Evolutionary conservation across 37 sponge, comb jelly and placozoan species (phyloP).

Genomic region (Bolinopsis microptera): DNA sequence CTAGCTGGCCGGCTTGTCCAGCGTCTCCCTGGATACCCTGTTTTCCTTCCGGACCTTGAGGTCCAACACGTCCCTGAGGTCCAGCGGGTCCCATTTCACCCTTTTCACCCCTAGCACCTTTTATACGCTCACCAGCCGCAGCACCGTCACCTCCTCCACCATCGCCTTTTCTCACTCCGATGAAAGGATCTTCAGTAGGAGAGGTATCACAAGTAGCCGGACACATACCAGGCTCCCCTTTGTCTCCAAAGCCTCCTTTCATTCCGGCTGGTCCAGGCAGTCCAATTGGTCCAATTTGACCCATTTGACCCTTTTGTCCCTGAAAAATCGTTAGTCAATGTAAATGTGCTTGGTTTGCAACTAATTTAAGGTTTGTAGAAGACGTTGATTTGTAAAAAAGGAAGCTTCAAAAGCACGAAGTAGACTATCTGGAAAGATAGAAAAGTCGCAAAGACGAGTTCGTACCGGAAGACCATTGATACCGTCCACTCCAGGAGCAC

Average conservation of each 20-base stretch:
- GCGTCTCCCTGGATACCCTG: constrained; percentile 6
- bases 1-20: neutral
- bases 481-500: neutral
- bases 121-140: neutral
- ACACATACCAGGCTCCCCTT: constrained; percentile 15
- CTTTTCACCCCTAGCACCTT: neutral
- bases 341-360: no score
- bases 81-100: constrained; percentile 24
- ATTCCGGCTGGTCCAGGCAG: neutral
- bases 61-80: neutral
- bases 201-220: neutral
- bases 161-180: no score
- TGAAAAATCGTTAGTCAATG: no score
- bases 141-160: neutral
- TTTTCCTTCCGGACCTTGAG: neutral
- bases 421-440: no score
- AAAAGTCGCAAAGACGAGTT: neutral
- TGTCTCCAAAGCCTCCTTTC: neutral
- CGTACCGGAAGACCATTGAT: neutral
- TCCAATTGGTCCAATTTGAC: neutral
- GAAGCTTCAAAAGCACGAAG: no score
- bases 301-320: constrained; percentile 4
- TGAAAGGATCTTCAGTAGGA: neutral
- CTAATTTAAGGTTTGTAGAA: no score
- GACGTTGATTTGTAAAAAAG: no score